phyloP scores from a whole-genome alignment of 2,113 vertebrate species.

The Crotalus tigris region DNA sequence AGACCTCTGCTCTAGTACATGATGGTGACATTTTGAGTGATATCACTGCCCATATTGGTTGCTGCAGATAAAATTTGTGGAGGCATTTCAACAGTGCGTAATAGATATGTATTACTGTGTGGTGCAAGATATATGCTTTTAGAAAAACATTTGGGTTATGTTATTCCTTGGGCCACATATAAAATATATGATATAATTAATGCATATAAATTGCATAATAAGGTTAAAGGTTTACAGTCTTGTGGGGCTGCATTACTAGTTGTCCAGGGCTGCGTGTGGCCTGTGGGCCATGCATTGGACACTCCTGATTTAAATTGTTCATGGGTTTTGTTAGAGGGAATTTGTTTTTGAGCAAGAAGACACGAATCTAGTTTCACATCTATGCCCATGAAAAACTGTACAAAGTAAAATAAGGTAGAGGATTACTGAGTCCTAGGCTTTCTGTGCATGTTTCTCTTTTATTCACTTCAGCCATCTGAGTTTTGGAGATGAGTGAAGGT shows the following conservation, averaged over 20 bases:
- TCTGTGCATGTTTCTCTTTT: neutral
- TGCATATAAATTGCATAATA: neutral
- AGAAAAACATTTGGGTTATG: neutral
- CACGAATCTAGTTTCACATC: neutral
- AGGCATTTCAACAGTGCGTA: neutral
- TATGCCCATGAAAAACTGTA: neutral
- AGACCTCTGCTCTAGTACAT: neutral
- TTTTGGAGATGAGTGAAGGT: neutral
- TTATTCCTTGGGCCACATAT: neutral
- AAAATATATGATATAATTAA: neutral
- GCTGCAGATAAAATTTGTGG: neutral
- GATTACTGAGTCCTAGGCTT: neutral
- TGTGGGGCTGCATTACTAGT: neutral
- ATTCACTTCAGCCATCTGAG: neutral
- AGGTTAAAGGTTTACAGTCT: neutral
- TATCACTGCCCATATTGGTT: neutral
- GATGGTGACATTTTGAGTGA: neutral
- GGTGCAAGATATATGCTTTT: neutral
- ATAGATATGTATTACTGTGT: neutral
- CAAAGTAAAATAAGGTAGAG: neutral
- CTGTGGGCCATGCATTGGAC: neutral
- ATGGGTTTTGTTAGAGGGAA: neutral
- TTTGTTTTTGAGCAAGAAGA: neutral
- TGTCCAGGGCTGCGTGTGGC: neutral
- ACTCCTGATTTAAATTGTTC: neutral